phyloP scores from a whole-genome alignment of 2,113 vertebrate genomes.

The Passer montanus region DNA sequence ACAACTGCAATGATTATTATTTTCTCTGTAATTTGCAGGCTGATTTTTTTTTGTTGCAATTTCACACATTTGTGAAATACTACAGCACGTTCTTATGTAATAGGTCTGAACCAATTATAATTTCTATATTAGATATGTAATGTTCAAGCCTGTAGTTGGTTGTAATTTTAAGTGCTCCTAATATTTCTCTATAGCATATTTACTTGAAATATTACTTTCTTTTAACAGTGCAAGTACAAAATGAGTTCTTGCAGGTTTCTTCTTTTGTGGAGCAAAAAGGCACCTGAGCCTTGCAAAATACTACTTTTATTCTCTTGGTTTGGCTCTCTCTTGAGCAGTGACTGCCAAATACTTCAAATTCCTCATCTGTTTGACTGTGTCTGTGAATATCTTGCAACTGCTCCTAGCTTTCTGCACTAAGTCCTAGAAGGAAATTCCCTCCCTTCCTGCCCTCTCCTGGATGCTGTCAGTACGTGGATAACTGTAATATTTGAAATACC shows the following conservation, averaged over 20 bases:
- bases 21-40: background rate
- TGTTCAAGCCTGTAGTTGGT: background rate
- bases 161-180: background rate
- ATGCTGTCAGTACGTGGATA: background rate
- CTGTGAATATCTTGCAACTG: background rate
- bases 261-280: background rate
- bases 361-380: background rate
- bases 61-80: background rate
- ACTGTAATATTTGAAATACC: slow-evolving; percentile 46
- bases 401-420: background rate
- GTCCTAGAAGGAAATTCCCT: slow-evolving; percentile 8
- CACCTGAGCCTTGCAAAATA: background rate
- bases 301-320: background rate
- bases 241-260: background rate
- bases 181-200: background rate
- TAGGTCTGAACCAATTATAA: background rate
- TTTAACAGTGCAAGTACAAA: background rate
- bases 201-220: background rate
- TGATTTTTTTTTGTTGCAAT: background rate
- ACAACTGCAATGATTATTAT: background rate
- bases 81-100: background rate
- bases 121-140: background rate
- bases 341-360: slow-evolving; percentile 35
- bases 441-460: slow-evolving; percentile 39
- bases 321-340: background rate